phyloP scores from a whole-genome alignment of 2,797 vertebrate genomes.

The Hippopotamyrus pictus region DNA sequence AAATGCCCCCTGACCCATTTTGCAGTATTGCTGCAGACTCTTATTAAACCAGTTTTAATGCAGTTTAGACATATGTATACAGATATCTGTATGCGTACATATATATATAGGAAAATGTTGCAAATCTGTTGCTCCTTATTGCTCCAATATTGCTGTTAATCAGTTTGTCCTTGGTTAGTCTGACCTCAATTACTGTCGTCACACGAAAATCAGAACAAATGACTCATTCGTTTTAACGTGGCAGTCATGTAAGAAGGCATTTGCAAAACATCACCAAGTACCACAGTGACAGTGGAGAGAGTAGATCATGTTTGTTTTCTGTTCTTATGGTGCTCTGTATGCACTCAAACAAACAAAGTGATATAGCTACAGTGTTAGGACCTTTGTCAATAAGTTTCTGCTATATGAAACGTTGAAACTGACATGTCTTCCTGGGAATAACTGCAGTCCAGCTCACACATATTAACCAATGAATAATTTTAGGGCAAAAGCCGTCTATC shows the following conservation, averaged over 20 bases:
- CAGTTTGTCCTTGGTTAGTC: background rate
- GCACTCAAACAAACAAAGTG: background rate
- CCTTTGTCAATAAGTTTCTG: background rate
- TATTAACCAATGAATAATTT: background rate
- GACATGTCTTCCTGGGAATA: background rate
- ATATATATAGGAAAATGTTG: background rate
- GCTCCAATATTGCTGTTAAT: background rate
- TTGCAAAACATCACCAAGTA: slow-evolving; percentile 2
- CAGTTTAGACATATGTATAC: background rate
- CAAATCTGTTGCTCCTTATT: background rate
- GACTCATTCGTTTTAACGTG: background rate
- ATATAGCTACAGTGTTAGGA: background rate
- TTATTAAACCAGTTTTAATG: background rate
- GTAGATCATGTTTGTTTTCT: background rate
- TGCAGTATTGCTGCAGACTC: background rate
- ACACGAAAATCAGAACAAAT: slow-evolving; percentile 11
- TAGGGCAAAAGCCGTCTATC: background rate
- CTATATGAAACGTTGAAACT: background rate
- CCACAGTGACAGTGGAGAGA: background rate
- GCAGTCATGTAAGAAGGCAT: background rate
- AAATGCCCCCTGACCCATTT: background rate
- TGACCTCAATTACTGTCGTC: background rate
- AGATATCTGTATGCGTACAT: background rate
- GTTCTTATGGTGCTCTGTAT: background rate
- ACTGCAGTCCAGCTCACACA: background rate